Percentiles rank a stretch among this genome's conserved stretches.
Conservation (phyloP, 2,113 vertebrate genomes). For the Apus apus region DNA sequence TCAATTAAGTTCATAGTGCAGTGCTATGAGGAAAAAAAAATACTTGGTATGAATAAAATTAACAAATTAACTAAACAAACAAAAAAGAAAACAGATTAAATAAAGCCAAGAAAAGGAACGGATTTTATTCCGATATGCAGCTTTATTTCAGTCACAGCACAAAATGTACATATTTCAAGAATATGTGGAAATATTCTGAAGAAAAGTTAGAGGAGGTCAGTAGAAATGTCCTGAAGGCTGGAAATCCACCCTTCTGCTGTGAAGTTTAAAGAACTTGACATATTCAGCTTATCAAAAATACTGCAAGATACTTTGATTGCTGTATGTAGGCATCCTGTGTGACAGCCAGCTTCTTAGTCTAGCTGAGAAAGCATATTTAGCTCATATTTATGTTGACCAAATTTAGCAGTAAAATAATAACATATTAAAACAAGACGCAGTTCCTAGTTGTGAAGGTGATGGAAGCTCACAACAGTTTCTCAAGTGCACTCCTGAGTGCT, state of each 20-base stretch:
- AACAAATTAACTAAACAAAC: not conserved
- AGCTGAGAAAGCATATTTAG: not conserved
- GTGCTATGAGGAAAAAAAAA: not conserved
- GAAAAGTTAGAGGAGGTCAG: not conserved
- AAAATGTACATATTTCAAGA: not conserved
- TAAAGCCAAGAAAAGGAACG: not conserved
- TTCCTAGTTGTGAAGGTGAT: slow-evolving; percentile 1
- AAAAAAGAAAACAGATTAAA: not conserved
- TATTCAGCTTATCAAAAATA: not conserved
- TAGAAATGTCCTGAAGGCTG: not conserved
- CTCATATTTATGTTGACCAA: not conserved
- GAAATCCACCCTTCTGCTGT: not conserved
- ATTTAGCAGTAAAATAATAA: slow-evolving; percentile 11
- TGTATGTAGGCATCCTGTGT: not conserved
- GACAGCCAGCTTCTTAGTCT: not conserved
- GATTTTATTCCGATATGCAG: not conserved
- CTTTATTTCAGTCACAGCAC: not conserved
- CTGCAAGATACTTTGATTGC: not conserved
- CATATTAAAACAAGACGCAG: not conserved
- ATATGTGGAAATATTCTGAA: not conserved
- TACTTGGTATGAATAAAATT: not conserved
- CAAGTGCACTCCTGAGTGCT: slow-evolving; percentile 9
- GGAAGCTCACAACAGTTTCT: not conserved
- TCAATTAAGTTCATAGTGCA: not conserved
- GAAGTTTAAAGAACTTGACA: not conserved